Percentiles rank a stretch among this genome's conserved stretches.
phyloP scores from a whole-genome alignment of 2,113 vertebrate species.

The Oryctolagus cuniculus region mOryCun1.1 NC_091437.1:54383001-54383500 shows the following conservation, averaged over 20 bases:
- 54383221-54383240: background rate
- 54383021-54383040: background rate
- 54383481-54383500: background rate
- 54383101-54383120: constrained; percentile 11
- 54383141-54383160: constrained; percentile 55
- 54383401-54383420: background rate
- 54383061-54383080: background rate
- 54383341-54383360: background rate
- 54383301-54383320: background rate
- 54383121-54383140: constrained; percentile 44
- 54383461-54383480: background rate
- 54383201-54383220: background rate
- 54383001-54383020: background rate
- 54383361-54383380: background rate
- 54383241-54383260: background rate
- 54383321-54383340: too few species aligned
- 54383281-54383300: background rate
- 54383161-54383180: constrained; percentile 60
- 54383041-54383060: background rate
- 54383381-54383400: background rate
- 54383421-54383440: background rate
- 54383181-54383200: background rate
- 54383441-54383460: background rate
- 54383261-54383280: background rate
- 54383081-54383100: background rate